These are phyloP conservation scores for Irena cyanogastra DNA, from an alignment of 2,113 vertebrate genomes.

Conservation along the genomic window DNA sequence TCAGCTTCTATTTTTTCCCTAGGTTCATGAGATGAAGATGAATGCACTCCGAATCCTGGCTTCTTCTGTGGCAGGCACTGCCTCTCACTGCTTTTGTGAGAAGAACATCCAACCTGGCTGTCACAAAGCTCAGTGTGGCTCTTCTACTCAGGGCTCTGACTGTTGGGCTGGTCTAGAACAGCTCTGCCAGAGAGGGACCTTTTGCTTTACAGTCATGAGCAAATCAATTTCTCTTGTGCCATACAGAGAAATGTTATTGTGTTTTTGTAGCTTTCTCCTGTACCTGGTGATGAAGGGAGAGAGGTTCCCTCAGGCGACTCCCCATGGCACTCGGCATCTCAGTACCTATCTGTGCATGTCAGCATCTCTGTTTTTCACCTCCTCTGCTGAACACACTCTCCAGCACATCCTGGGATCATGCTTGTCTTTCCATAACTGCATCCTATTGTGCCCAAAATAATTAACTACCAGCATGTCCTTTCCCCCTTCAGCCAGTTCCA, in stretches of 20 bases:
- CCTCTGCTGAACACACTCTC: background rate
- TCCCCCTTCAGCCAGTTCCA: conserved; percentile 24
- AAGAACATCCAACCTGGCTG: background rate
- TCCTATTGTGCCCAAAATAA: background rate
- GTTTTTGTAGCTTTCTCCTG: background rate
- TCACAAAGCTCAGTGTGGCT: background rate
- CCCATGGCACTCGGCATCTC: background rate
- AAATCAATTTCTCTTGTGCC: background rate
- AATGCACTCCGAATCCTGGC: background rate
- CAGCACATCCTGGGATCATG: background rate
- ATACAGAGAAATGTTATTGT: background rate
- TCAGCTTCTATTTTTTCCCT: conserved; percentile 3
- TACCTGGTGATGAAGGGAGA: background rate
- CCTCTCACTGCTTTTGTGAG: background rate
- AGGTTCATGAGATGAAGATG: background rate
- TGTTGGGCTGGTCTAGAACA: background rate
- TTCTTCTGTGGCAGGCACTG: background rate
- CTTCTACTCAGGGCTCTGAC: background rate
- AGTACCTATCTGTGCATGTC: background rate
- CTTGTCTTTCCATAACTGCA: background rate
- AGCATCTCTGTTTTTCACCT: background rate
- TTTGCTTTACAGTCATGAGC: background rate
- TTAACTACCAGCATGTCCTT: conserved; percentile 3
- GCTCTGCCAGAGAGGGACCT: background rate
- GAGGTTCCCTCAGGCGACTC: background rate